Evolutionary conservation across 2,797 vertebrate genomes (phyloP), one percentile per base, ranked within the genome.

Genomic region (Oryzias sinensis): DNA sequence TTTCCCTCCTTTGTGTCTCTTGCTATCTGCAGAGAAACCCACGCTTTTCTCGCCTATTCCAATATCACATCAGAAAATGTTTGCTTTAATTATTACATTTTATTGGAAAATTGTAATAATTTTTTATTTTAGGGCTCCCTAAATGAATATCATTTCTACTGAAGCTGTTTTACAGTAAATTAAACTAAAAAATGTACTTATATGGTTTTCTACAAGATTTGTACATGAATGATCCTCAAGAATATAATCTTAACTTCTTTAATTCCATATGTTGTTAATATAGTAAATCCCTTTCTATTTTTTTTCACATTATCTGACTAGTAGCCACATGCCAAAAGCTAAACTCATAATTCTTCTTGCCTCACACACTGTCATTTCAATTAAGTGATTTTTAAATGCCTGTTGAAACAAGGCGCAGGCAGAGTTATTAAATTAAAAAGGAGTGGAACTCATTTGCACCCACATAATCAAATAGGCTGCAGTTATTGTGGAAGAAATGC

Each of bases 401-500:
- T 80, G 81, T 77, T 81, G 79, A 82, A 87, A 87, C 80, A 83
- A 78, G 80, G 29, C 6, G 54, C 68, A 80, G 72, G 72, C 77
- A 77, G 85, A 79, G 60, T 72, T 79, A 87, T 82, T 79, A 70
- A 77, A 87, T 88, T 85, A 83, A 84, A 87, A 68, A 51, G 68
- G 62, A 85, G 74, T 67, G 73, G 70, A 84, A 76, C 66, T 84
- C 66, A 87, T 87, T 88, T 82, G 59, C 79, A 82, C 59, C 54
- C 58, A 54, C 25, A 53, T 87, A 85, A 89, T 87, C 79, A 84
- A 85, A 87, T 79, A 74, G 63, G 49, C 68, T 53, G 68, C 75
- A 70, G 54, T 80, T 81, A 70, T 29, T 6, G 16, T 58, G 52
- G 16, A 54, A 69, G 29, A 70, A 76, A 24, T 76, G 83, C 86